Percentiles rank a stretch among this genome's conserved stretches.
Evolutionary conservation across 2,797 vertebrate species (phyloP).

Genomic region (Cirrhinus molitorella): DNA sequence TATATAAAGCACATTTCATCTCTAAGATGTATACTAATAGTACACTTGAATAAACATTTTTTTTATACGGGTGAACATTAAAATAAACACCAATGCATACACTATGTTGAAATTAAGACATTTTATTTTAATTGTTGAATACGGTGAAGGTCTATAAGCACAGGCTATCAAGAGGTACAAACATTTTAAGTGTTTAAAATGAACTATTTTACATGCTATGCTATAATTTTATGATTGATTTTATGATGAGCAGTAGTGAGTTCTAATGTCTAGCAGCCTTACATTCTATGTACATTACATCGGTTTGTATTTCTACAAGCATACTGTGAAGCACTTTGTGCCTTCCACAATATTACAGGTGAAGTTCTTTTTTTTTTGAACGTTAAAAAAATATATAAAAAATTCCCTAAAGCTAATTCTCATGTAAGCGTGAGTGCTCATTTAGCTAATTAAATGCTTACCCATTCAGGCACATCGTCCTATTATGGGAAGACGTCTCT

Average conservation of each 20-base stretch:
- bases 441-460: conserved; percentile 22
- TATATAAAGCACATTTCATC: no score
- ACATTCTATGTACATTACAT: conserved; percentile 69
- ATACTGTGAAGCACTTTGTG: conserved; percentile 74
- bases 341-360: conserved; percentile 76
- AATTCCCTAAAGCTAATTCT: background rate
- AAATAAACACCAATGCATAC: background rate
- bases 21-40: no score
- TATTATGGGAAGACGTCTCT: background rate
- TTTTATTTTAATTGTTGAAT: background rate
- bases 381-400: background rate
- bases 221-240: background rate
- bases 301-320: conserved; percentile 71
- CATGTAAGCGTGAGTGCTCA: background rate
- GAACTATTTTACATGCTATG: background rate
- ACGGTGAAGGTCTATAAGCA: no score
- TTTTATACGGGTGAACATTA: no score
- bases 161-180: background rate
- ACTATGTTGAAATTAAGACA: background rate
- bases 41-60: no score
- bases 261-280: conserved; percentile 63
- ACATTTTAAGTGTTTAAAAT: background rate
- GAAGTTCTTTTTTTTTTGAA: conserved; percentile 18
- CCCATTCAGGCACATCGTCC: conserved; percentile 9
- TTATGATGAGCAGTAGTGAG: background rate